Evolutionary conservation across 2,797 vertebrate species (phyloP), one percentile per base, ranked within the genome.

Genomic region (Myripristis murdjan): DNA sequence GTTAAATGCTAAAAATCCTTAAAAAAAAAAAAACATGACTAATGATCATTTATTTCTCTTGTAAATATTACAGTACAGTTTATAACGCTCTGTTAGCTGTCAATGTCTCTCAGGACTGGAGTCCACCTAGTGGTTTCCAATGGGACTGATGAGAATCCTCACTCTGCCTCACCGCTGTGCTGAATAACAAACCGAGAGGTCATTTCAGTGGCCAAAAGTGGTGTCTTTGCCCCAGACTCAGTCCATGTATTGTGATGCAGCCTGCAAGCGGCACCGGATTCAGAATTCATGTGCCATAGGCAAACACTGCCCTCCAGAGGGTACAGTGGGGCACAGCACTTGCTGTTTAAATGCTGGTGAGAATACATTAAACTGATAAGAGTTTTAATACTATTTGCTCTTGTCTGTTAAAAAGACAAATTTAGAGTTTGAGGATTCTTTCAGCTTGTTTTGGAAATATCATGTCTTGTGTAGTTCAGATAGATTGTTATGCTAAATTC

Each of bases 41-140:
- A 74, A 74, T 85, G 55, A 65, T 89, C 51, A 82, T 87, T 85
- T 82, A 85, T 87, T 91, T 88, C 75, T 91, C 87, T 87, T 94
- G 92, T 91, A 93, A 87, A 92, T 94, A 92, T 76, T 81, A 69
- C 44, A 83, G 62, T 89, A 79, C 57, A 79, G 83, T 84, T 87
- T 79, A 76, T 73, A 83, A 87, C 56, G 61, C 79, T 90, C 78
- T 33, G 56, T 86, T 90, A 84, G 87, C 90, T 91, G 90, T 94
- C 84, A 80, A 84, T 78, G 81, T 68, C 77, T 85, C 89, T 91
- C 82, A 88, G 81, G 89, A 85, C 82, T 72, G 57, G 51, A 78
- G 83, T 92, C 87, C 69, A 60, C 74, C 75, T 44, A 15, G 48
- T 83, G 81, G 67, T 67, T 73, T 90, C 77, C 66, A 52, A 51